These are phyloP conservation scores for Hycleus phaleratus DNA, from an alignment of 1,140 invertebrate species.

Conservation along the genomic window DNA sequence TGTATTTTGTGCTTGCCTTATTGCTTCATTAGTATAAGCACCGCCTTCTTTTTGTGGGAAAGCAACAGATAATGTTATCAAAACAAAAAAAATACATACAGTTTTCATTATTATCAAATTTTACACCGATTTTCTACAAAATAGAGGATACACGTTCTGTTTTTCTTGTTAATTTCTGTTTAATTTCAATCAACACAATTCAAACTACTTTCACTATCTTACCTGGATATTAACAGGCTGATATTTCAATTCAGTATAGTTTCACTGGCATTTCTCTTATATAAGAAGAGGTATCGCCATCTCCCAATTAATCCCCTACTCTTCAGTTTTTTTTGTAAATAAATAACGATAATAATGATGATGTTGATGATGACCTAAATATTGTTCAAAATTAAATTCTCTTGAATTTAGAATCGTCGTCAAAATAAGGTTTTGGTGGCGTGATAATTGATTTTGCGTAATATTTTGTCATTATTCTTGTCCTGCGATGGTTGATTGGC, in stretches of 20 bases:
- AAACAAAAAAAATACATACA: constrained; percentile 39
- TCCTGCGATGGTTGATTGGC: background rate
- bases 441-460: constrained; percentile 1
- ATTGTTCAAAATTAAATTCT: background rate
- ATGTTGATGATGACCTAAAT: constrained; percentile 10
- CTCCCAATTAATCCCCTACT: background rate
- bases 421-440: too few relatives aligned
- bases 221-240: background rate
- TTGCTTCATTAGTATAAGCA: constrained; percentile 75
- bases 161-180: background rate
- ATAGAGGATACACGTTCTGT: background rate
- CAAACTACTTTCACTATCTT: constrained; percentile 10
- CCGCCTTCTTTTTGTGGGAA: constrained; percentile 69
- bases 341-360: too few relatives aligned
- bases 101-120: constrained; percentile 35
- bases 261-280: constrained; percentile 15
- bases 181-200: background rate
- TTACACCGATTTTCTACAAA: background rate
- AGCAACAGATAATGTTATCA: constrained; percentile 42
- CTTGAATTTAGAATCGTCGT: too few relatives aligned
- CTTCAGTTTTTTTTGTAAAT: background rate
- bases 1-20: constrained; percentile 74
- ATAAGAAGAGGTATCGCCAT: constrained; percentile 14
- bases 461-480: background rate
- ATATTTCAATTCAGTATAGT: constrained; percentile 4